These are phyloP conservation scores for Drosophila phalerata DNA, from an alignment of 2,888 invertebrate genomes.

Conservation along the genomic window DNA sequence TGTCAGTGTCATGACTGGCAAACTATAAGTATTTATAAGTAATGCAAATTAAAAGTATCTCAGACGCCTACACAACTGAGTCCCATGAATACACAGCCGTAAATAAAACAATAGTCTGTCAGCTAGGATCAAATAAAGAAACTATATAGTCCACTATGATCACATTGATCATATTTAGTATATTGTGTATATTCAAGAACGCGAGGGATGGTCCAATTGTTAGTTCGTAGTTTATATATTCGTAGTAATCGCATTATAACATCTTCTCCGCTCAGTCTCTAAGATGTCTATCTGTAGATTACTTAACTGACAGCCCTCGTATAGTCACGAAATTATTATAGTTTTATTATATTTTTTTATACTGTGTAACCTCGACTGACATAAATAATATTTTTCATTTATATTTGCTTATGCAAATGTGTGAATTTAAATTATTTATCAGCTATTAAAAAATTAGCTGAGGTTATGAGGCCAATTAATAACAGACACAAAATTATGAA, in stretches of 20 bases:
- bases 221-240: too few relatives aligned
- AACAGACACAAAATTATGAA: constrained; percentile 16
- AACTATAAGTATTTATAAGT: constrained; percentile 41
- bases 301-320: constrained; percentile 24
- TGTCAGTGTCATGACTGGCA: constrained; percentile 63
- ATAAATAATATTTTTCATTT: constrained; percentile 63
- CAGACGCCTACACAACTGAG: constrained; percentile 44
- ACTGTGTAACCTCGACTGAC: constrained; percentile 24
- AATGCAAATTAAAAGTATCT: constrained; percentile 51
- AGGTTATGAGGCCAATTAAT: constrained; percentile 61
- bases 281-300: neutral
- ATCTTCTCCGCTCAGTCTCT: too few relatives aligned
- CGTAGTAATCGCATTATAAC: too few relatives aligned
- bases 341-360: constrained; percentile 17
- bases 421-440: constrained; percentile 65
- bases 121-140: constrained; percentile 25
- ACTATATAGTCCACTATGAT: neutral
- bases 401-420: constrained; percentile 49
- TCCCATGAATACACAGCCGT: constrained; percentile 15
- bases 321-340: constrained; percentile 6
- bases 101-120: constrained; percentile 28
- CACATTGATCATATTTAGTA: constrained; percentile 3
- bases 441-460: constrained; percentile 72
- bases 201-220: too few relatives aligned
- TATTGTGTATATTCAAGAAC: neutral